Evolutionary conservation across 2,888 invertebrate genomes (phyloP).

Genomic region (Scaptomyza polygonia): DNA sequence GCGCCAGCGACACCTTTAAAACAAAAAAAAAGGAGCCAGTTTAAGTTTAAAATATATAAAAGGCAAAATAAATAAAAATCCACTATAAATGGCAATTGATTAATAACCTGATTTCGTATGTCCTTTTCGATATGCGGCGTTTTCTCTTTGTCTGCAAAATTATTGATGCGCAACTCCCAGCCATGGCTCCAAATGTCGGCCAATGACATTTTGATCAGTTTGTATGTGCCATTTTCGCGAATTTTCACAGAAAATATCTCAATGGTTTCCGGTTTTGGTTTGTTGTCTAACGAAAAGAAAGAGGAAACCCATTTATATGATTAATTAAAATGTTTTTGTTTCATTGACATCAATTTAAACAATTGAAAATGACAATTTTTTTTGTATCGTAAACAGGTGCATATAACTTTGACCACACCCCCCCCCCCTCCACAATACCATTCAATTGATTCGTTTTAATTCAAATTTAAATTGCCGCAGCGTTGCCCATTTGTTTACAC

Average conservation of each 20-base stretch:
- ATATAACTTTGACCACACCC: neutral
- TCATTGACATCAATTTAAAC: conserved; percentile 38
- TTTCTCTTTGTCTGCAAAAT: conserved; percentile 89
- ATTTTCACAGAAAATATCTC: conserved; percentile 87
- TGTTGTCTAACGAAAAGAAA: conserved; percentile 86
- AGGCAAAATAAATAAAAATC: too few species aligned
- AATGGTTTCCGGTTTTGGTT: conserved; percentile 90
- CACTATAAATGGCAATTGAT: too few species aligned
- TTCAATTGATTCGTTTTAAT: conserved; percentile 27
- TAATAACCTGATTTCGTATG: conserved; percentile 88
- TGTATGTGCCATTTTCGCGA: conserved; percentile 85
- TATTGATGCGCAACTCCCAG: conserved; percentile 89
- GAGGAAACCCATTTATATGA: neutral
- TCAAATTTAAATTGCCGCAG: conserved; percentile 40
- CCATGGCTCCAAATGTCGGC: conserved; percentile 89
- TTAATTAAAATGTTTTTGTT: conserved; percentile 17
- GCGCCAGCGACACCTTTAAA: conserved; percentile 82
- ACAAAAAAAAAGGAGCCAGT: too few species aligned
- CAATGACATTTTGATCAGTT: conserved; percentile 87
- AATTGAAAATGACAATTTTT: conserved; percentile 21
- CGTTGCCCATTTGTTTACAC: conserved; percentile 18
- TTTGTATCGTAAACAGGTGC: conserved; percentile 8
- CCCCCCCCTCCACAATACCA: neutral
- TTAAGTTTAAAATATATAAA: too few species aligned
- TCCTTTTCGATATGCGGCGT: conserved; percentile 88